Evolutionary conservation across 1,140 invertebrate species (phyloP), one percentile per base, ranked within the genome.

Genomic region (Heliconius congener): DNA sequence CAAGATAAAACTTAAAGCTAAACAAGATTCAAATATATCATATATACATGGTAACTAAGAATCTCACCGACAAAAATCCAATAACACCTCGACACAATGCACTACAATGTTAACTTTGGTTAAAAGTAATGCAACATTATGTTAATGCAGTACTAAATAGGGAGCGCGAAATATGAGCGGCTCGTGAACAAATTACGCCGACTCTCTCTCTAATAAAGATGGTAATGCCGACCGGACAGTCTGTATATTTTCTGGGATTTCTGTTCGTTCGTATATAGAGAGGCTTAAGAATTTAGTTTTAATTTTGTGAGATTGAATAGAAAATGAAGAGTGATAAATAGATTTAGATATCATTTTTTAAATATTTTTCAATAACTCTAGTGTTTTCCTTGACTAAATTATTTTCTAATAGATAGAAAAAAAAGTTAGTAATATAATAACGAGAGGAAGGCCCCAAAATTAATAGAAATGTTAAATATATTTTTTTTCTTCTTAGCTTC

Each of bases 81-180:
- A 60, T 60, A 60, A n/a, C 57, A 60, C 2, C n/a, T 23, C n/a
- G 3, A 80, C 74, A 42, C 19, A 57, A 1, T 57, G n/a, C 19
- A 57, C 19, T 78, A 72, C 37, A 81, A n/a, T 57, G 42, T 73
- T 30, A 30, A 77, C 50, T 27, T 66, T 66, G 60, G 27, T 66
- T 30, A 30, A 66, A 78, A 75, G 79, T 86, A 88, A 85, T 84
- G 81, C 81, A 83, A 76, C 77, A 83, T 86, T 85, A 86, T 84
- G 83, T 75, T 86, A 84, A 84, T 85, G 77, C 60, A 73, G 71
- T 76, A 81, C 85, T 85, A 86, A 87, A 89, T 89, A 89, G 86
- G 83, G 78, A 84, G 78, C 74, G 84, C 81, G 83, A 89, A 87
- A 87, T 87, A 87, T 87, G 84, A 89, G 82, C 82, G 75, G 85